Evolutionary conservation across 2,797 vertebrate genomes (phyloP).

Genomic region (Sebastes itinus): DNA sequence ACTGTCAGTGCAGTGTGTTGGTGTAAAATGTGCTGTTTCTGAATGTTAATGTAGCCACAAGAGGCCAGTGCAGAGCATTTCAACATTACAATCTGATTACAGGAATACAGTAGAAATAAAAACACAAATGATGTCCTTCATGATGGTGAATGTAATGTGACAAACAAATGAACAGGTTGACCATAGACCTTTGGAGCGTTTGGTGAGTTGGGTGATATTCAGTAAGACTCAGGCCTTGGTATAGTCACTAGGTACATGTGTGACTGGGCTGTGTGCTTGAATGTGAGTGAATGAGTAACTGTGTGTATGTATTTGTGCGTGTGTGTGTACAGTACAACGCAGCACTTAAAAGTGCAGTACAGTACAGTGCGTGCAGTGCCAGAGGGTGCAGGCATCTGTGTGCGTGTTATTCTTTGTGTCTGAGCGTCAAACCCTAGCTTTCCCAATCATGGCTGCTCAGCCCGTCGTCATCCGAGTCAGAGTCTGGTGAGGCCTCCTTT

Average conservation of each 20-base stretch:
- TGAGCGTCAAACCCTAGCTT: slow-evolving; percentile 80
- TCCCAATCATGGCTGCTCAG: slow-evolving; percentile 93
- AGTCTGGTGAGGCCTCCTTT: slow-evolving; percentile 97
- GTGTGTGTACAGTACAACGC: slow-evolving; percentile 18
- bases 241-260: slow-evolving; percentile 28
- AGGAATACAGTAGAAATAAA: slow-evolving; percentile 43
- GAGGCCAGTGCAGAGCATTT: slow-evolving; percentile 33
- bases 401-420: slow-evolving; percentile 1
- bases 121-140: slow-evolving; percentile 16
- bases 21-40: slow-evolving; percentile 29
- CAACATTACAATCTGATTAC: slow-evolving; percentile 37
- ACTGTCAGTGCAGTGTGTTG: slow-evolving; percentile 24
- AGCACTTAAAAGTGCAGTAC: slow-evolving; percentile 32
- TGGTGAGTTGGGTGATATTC: slow-evolving; percentile 45
- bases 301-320: slow-evolving; percentile 1
- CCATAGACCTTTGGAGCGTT: slow-evolving; percentile 37
- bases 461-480: slow-evolving; percentile 94
- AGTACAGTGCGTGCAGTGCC: slow-evolving; percentile 43
- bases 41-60: slow-evolving; percentile 3
- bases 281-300: slow-evolving; percentile 15
- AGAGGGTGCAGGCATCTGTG: slow-evolving; percentile 33
- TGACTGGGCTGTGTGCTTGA: slow-evolving; percentile 33
- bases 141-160: slow-evolving; percentile 29
- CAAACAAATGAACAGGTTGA: slow-evolving; percentile 39
- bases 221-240: slow-evolving; percentile 28